Conservation (phyloP, 2,888 invertebrate species). For the Gasteruption jaculator region DNA sequence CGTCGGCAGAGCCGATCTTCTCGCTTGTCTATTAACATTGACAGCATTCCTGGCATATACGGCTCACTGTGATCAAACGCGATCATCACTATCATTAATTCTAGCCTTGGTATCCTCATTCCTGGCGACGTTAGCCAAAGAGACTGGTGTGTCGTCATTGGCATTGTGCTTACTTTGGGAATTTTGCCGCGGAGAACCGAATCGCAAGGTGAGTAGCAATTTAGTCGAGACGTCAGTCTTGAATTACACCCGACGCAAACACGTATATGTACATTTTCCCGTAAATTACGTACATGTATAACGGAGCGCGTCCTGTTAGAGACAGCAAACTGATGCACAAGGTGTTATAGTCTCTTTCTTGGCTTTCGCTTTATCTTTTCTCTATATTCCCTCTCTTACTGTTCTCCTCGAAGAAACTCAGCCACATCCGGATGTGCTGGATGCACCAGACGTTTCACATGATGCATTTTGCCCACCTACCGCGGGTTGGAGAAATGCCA, state of each 20-base stretch:
- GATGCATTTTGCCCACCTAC: slow-evolving; percentile 35
- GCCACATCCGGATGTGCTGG: slow-evolving; percentile 37
- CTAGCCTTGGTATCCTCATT: slow-evolving; percentile 61
- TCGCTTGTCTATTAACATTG: slow-evolving; percentile 87
- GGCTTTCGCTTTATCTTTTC: too few relatives aligned
- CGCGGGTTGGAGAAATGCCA: slow-evolving; percentile 36
- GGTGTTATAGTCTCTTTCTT: too few relatives aligned
- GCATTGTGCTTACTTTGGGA: slow-evolving; percentile 89
- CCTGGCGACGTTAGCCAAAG: slow-evolving; percentile 85
- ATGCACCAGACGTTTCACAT: slow-evolving; percentile 39
- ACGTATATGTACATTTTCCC: too few relatives aligned
- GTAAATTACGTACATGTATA: too few relatives aligned
- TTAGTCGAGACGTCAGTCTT: too few relatives aligned
- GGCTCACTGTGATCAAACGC: slow-evolving; percentile 59
- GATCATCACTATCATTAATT: slow-evolving; percentile 41
- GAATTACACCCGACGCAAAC: too few relatives aligned
- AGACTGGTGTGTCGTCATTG: slow-evolving; percentile 90
- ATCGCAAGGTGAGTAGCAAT: slow-evolving; percentile 44
- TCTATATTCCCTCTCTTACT: too few relatives aligned
- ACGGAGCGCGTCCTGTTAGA: too few relatives aligned
- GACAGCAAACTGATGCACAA: too few relatives aligned
- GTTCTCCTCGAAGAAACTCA: too few relatives aligned
- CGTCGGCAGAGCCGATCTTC: slow-evolving; percentile 92
- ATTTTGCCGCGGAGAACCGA: slow-evolving; percentile 53
- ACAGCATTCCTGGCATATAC: slow-evolving; percentile 82